Evolutionary conservation across 2,888 invertebrate species (phyloP).

Genomic region (Dasysyrphus albostriatus): DNA sequence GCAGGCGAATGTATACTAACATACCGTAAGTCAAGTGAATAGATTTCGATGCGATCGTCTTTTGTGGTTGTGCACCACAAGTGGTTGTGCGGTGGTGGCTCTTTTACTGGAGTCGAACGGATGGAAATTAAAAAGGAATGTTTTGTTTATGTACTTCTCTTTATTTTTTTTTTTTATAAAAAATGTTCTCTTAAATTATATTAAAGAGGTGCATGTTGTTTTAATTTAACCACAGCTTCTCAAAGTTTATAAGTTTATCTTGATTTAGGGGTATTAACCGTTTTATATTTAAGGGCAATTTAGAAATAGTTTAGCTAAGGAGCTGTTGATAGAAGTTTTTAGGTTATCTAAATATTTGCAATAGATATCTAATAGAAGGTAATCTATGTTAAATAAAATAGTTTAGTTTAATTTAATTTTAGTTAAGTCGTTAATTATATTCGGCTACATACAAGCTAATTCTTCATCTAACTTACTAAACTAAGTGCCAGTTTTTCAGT

Average conservation of each 20-base stretch:
- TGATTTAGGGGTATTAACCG: neutral
- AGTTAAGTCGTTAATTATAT: too few relatives aligned
- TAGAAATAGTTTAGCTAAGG: neutral
- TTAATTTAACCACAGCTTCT: neutral
- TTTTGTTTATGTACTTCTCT: conserved; percentile 62
- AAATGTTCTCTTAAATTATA: conserved; percentile 11
- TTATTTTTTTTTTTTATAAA: neutral
- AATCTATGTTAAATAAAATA: too few relatives aligned
- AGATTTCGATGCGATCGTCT: conserved; percentile 35
- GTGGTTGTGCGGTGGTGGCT: conserved; percentile 18
- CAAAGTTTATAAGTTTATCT: neutral
- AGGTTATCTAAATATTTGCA: too few relatives aligned
- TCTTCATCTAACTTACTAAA: too few relatives aligned
- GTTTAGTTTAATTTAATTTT: too few relatives aligned
- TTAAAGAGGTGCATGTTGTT: neutral
- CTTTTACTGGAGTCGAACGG: neutral
- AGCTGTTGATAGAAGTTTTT: neutral
- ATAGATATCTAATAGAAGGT: too few relatives aligned
- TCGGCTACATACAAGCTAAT: too few relatives aligned
- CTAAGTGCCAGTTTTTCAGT: too few relatives aligned
- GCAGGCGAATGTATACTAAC: conserved; percentile 63
- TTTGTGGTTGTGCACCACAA: conserved; percentile 14
- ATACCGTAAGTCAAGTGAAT: conserved; percentile 47
- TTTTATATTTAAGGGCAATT: neutral
- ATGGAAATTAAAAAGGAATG: conserved; percentile 26